Evolutionary conservation across 2,113 vertebrate genomes (phyloP).

Genomic region (Spilogale gracilis): DNA sequence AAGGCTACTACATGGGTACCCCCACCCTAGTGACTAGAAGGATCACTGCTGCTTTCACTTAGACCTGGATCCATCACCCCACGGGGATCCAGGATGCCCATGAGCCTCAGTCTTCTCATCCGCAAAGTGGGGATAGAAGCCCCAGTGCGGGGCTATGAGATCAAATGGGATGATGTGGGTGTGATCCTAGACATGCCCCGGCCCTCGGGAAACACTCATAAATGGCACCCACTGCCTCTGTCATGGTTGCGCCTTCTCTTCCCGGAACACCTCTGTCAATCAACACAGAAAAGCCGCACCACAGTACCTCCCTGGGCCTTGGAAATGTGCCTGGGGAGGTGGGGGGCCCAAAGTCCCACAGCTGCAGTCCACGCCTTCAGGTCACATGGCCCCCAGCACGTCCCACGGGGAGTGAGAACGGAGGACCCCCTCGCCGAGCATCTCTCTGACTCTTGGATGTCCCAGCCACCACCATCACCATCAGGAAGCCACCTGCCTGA

Average conservation of each 20-base stretch:
- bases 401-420: fast-evolving
- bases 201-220: neutral
- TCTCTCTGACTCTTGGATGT: fast-evolving
- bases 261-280: neutral
- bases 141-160: neutral
- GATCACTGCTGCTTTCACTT: neutral
- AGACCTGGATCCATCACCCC: neutral
- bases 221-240: fast-evolving
- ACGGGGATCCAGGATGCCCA: neutral
- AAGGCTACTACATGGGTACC: fast-evolving
- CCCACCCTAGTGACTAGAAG: neutral
- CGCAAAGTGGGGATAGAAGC: neutral
- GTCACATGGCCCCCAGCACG: fast-evolving
- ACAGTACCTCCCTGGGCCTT: neutral
- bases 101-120: neutral
- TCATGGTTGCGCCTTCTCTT: fast-evolving
- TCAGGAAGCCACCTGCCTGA: neutral
- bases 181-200: fast-evolving
- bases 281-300: fast-evolving
- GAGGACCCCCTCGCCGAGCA: fast-evolving
- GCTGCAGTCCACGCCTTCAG: fast-evolving
- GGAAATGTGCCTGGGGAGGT: fast-evolving
- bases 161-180: fast-evolving
- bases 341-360: neutral
- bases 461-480: neutral